Evolutionary conservation across 2,797 vertebrate genomes (phyloP), one percentile per base, ranked within the genome.

Genomic region (Pampus argenteus): DNA sequence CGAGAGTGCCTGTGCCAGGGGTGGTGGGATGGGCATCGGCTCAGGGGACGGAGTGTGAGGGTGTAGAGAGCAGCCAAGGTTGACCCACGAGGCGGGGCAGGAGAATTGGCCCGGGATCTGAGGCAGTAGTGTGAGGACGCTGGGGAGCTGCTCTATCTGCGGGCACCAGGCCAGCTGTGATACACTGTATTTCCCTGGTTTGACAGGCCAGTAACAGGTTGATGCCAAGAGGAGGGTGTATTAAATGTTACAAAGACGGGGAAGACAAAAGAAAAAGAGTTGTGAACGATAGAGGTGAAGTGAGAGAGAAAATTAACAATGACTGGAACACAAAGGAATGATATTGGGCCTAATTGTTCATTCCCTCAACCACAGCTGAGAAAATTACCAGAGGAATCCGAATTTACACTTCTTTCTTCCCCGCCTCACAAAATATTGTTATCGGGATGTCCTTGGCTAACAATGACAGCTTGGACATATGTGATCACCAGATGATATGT

Each of bases 21-120:
- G 72, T 72, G 86, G 74, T 28, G 78, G 80, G 81, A 76, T 62
- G 84, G 74, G 83, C 80, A 69, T 70, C 11, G 52, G 71, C 86
- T 86, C 86, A 52, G 69, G 90, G 84, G 82, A 86, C n/a, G 26
- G 72, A 82, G 90, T 4, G 74, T 17, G 73, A 81, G 79, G 83
- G 65, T 69, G 69, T 49, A 81, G 85, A 81, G 83, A 82, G 83
- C 78, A 87, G 82, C 85, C 86, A 83, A 81, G 78, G 84, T 85
- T 89, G 91, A 92, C 91, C 92, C 90, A 52, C 51, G 63, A 89
- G 90, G 84, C 74, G 76, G 91, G 84, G 85, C 86, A 77, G 83
- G 79, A 86, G 84, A 88, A 86, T 86, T 95, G 92, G 93, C 92
- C 66, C 31, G n/a, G 81, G 92, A 94, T 95, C 91, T 93, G 91